Conservation (phyloP, 2,888 invertebrate genomes). For the Xestobium rufovillosum region DNA sequence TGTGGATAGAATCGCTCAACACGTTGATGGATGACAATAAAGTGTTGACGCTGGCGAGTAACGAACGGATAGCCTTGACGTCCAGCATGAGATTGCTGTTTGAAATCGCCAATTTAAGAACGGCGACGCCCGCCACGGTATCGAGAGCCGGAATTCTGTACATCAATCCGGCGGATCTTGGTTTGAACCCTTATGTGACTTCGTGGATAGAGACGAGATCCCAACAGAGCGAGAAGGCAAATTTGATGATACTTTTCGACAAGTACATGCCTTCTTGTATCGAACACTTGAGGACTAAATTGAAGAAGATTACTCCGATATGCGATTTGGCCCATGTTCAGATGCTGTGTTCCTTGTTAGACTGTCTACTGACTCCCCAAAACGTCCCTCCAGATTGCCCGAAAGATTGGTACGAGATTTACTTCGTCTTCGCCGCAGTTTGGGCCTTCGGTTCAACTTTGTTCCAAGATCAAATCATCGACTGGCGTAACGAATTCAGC, state of each 20-base stretch:
- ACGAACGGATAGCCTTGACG: conserved; percentile 87
- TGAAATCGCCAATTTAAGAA: conserved; percentile 82
- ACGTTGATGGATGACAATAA: conserved; percentile 98
- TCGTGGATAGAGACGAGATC: conserved; percentile 80
- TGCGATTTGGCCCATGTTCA: conserved; percentile 84
- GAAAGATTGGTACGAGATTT: conserved; percentile 90
- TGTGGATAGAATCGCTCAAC: conserved; percentile 97
- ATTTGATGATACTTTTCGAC: conserved; percentile 81
- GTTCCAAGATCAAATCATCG: conserved; percentile 84
- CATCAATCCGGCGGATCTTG: conserved; percentile 88
- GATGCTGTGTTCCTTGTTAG: conserved; percentile 80
- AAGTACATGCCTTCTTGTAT: conserved; percentile 84
- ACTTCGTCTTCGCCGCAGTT: conserved; percentile 82
- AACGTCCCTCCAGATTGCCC: conserved; percentile 83
- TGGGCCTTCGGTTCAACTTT: conserved; percentile 93
- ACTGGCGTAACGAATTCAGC: conserved; percentile 89
- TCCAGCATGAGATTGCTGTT: conserved; percentile 86
- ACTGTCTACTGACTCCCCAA: conserved; percentile 72
- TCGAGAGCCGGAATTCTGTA: conserved; percentile 91
- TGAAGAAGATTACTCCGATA: conserved; percentile 86
- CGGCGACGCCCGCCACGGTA: conserved; percentile 93
- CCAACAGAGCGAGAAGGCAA: conserved; percentile 66
- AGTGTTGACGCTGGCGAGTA: conserved; percentile 86
- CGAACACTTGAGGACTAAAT: conserved; percentile 63
- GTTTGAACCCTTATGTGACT: conserved; percentile 89